Base-by-base conservation (phyloP, 2,888 invertebrate genomes). In the Octodonta nipae region DNA sequence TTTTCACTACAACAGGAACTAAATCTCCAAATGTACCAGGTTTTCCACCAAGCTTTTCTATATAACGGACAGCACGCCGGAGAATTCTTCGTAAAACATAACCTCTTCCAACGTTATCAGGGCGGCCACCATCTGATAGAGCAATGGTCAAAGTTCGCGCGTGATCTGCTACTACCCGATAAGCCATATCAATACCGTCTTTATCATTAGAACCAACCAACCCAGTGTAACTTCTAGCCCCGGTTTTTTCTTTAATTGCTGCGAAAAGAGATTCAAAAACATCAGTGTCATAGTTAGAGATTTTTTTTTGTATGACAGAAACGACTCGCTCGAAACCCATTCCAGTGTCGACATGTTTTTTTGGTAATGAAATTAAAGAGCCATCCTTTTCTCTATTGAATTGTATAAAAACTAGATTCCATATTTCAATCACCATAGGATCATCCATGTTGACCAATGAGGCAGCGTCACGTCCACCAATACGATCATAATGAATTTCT, bases 361-460 rank as follows among this genome's bases (percentile, higher is more conserved):
- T 89, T 0, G 98, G 98, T 41, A 99, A 67, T 3, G 67, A 56
- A 52, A 77, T 84, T 33, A 99, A 67, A 35, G 73, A 75, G 2
- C 86, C 82, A 65, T 88, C 89, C 28, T 73, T 63, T 67, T 98
- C 96, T 66, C 93, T 78, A 61, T 98, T 98, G 58, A 70, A 98
- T 61, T 98, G 95, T 52, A 96, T 99, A 57, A 99, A 99, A 30
- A 99, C 98, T 33, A 99, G 76, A 69, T 99, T 99, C 98, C 98
- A 99, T 50, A 99, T 92, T 70, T 99, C 98, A 28, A 99, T 65
- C 1, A 99, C 96, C 70, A 96, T 92, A 11, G 98, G 96, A 62
- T 95, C 95, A 66, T 99, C 98, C 73, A 83, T 82, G 61, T 98
- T 98, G 3, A 98, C 98, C 32, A 96, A 70, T 56, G 85, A 75